Conservation (phyloP, 2,797 vertebrate species). For the Chelonia mydas region DNA sequence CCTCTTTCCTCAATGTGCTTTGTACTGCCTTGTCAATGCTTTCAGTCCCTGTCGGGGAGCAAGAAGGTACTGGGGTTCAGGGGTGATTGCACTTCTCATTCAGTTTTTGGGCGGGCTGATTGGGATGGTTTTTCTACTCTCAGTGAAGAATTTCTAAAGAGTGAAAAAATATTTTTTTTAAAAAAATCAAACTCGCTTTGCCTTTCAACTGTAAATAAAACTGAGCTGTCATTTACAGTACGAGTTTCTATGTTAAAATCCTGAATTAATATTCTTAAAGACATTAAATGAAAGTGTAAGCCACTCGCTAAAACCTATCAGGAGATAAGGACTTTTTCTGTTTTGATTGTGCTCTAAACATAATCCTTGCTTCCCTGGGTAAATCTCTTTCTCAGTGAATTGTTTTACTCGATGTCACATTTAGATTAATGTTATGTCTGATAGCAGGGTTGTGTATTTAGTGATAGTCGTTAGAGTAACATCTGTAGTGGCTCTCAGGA, state of each 20-base stretch:
- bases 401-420: not conserved
- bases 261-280: not conserved
- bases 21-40: not conserved
- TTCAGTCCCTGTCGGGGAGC: not conserved
- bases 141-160: not conserved
- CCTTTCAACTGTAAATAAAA: not conserved
- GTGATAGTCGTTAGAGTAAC: not conserved
- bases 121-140: not conserved
- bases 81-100: not conserved
- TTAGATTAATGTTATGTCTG: conserved; percentile 9
- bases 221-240: not conserved
- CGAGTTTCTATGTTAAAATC: not conserved
- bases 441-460: not conserved
- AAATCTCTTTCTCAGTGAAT: not conserved
- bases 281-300: not conserved
- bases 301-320: not conserved
- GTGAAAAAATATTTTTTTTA: not conserved
- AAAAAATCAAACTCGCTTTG: not conserved
- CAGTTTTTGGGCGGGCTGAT: not conserved
- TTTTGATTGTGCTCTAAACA: not conserved
- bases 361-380: conserved; percentile 29
- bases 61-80: not conserved
- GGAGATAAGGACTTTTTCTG: not conserved
- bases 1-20: not conserved
- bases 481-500: not conserved